Percentiles rank a stretch among this genome's conserved stretches.
Conservation (phyloP, 2,888 invertebrate genomes). For the Autographa pulchrina region DNA sequence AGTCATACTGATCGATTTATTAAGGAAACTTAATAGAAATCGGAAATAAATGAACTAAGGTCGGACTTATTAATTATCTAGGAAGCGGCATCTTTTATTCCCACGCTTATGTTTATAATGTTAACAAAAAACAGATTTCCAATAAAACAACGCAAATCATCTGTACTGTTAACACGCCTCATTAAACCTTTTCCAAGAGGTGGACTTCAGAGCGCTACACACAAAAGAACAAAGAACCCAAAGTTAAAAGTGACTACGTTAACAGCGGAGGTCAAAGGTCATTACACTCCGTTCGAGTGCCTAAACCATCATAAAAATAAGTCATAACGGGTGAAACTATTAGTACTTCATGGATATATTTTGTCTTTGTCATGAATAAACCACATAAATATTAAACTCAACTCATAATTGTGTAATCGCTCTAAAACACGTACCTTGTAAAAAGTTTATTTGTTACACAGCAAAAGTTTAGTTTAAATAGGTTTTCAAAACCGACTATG, state of each 20-base stretch:
- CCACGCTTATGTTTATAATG: neutral
- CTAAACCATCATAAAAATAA: constrained; percentile 12
- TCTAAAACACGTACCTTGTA: neutral
- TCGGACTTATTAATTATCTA: too few relatives aligned
- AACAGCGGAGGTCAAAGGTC: constrained; percentile 61
- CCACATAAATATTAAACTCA: constrained; percentile 20
- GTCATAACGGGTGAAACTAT: constrained; percentile 17
- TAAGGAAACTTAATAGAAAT: too few relatives aligned
- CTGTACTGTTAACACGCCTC: constrained; percentile 56
- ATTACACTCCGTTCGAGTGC: constrained; percentile 38
- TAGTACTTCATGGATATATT: constrained; percentile 16
- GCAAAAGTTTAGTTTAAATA: neutral
- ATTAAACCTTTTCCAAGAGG: constrained; percentile 57
- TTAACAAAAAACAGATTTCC: constrained; percentile 1
- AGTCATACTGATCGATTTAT: too few relatives aligned
- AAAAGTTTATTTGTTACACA: neutral
- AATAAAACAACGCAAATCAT: constrained; percentile 31
- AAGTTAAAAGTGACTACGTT: constrained; percentile 64
- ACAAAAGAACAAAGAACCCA: constrained; percentile 57
- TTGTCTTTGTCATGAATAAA: constrained; percentile 16
- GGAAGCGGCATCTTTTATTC: neutral
- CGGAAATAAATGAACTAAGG: too few relatives aligned
- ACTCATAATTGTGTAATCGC: constrained; percentile 15
- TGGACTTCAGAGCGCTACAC: constrained; percentile 50
- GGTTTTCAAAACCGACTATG: neutral